Evolutionary conservation across 2,888 invertebrate species (phyloP), one percentile per base, ranked within the genome.

Genomic region (Polydrusus pterygomalis): DNA sequence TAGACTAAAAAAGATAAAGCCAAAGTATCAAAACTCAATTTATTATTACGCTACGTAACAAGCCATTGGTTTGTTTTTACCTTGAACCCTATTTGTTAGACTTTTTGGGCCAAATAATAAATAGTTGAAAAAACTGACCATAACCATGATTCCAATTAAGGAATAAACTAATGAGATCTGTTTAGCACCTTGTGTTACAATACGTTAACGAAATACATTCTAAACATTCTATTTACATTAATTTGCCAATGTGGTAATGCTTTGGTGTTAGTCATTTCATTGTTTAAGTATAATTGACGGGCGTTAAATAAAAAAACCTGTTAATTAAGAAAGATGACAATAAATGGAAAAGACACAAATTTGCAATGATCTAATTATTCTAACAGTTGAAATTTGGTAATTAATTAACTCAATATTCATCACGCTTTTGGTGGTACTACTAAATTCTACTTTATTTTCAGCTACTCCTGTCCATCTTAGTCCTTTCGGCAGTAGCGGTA

Each of bases 381-480:
- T 13, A 20, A 11, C n/a, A n/a, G 11, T n/a, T 17, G 7, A 30
- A 6, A 30, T 30, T 30, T 30, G 30, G n/a, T n/a, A n/a, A 30
- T 30, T 30, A 30, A 6, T 30, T 30, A 30, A 30, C 2, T 30
- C 30, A 30, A 34, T 34, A 10, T 34, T 34, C 34, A 34, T 3
- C 7, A 2, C 30, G 7, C 8, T 34, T 34, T 34, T 34, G 34
- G 5, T 2, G 34, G 34, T 10, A 30, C 34, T 34, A 34, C 34
- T 34, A 34, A 9, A 9, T 45, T 65, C 18, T 25, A 18, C 15
- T 75, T 49, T 75, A n/a, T 60, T 84, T 84, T 20, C 90, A 94
- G 94, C 88, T 93, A 88, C 91, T 91, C 88, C 89, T 93, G 89
- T 91, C 91, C 88, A 90, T 94, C 90, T 91, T 95, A 90, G 89